Base-by-base conservation (phyloP, 2,888 invertebrate genomes). In the Drosophila paramelanica region DNA sequence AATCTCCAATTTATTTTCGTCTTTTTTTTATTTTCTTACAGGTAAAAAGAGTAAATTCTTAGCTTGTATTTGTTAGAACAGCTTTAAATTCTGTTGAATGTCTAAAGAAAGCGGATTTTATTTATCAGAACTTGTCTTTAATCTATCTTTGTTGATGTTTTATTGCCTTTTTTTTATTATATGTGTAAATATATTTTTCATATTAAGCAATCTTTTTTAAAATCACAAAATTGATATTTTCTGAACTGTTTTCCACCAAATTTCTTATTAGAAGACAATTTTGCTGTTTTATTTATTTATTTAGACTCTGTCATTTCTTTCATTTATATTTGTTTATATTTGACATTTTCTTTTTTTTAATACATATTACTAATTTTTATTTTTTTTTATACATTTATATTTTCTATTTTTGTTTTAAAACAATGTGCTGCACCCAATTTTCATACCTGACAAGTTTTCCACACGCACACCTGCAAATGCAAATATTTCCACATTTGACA, bases 401-500 rank as follows among this genome's bases (percentile, higher is more conserved):
- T 14, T 55, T 43, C 23, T 13, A 39, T 17, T 14, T 5, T 13
- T 10, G 13, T 49, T 71, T 46, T 1, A 17, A 39, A 42, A 1
- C 31, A 56, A 46, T 60, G 53, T 39, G 52, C 61, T 65, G 58
- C 76, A 59, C 67, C 61, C 59, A 42, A 53, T 43, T 20, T 47
- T 46, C 25, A 47, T 60, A 61, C 50, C 41, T 47, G 55, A 58
- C 46, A 46, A 57, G 46, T 60, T 72, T 76, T 45, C 55, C 50
- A 46, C 50, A 43, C 5, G 36, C 50, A 58, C 56, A 66, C 45
- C 53, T 53, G 62, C 49, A 61, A 53, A 64, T 71, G 64, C 67
- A 56, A 81, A 71, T 58, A 58, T 73, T 73, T 73, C 61, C 76
- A 65, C 73, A 75, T 74, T 75, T 85, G 80, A 80, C 75, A 77